Conservation (phyloP, 1,140 invertebrate genomes). For the Thaumatotibia leucotreta region DNA sequence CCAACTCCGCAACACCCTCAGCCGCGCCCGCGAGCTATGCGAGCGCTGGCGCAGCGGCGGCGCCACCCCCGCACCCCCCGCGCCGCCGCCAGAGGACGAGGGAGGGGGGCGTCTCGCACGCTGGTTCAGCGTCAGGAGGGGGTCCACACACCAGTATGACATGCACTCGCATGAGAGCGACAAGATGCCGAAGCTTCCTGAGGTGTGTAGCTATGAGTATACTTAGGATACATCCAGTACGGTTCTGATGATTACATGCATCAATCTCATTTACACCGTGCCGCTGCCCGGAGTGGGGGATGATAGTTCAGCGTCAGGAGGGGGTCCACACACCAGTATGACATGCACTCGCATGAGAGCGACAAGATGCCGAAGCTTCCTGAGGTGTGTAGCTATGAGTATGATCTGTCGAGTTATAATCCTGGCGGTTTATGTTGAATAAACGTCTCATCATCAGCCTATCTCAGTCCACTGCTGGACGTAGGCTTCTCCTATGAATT, state of each 20-base stretch:
- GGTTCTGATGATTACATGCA: too few relatives aligned
- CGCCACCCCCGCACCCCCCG: constrained; percentile 69
- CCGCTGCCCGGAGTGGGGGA: too few relatives aligned
- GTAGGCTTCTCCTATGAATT: too few relatives aligned
- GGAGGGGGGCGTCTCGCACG: constrained; percentile 84
- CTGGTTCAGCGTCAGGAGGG: constrained; percentile 90
- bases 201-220: constrained; percentile 57
- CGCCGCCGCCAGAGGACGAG: constrained; percentile 78
- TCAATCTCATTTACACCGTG: too few relatives aligned
- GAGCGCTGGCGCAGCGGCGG: constrained; percentile 82
- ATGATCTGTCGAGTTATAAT: too few relatives aligned
- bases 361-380: constrained; percentile 86
- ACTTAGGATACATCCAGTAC: neutral
- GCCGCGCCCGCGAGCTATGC: constrained; percentile 83
- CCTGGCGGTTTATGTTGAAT: too few relatives aligned
- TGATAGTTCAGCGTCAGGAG: constrained; percentile 91
- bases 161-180: constrained; percentile 76
- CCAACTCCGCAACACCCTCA: constrained; percentile 82
- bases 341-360: constrained; percentile 77
- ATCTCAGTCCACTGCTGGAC: too few relatives aligned
- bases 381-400: too few relatives aligned
- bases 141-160: constrained; percentile 88
- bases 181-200: constrained; percentile 87
- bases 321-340: constrained; percentile 87
- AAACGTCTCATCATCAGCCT: too few relatives aligned